Conservation (phyloP, 2,888 invertebrate species). For the Dolichomitus sp. region DNA sequence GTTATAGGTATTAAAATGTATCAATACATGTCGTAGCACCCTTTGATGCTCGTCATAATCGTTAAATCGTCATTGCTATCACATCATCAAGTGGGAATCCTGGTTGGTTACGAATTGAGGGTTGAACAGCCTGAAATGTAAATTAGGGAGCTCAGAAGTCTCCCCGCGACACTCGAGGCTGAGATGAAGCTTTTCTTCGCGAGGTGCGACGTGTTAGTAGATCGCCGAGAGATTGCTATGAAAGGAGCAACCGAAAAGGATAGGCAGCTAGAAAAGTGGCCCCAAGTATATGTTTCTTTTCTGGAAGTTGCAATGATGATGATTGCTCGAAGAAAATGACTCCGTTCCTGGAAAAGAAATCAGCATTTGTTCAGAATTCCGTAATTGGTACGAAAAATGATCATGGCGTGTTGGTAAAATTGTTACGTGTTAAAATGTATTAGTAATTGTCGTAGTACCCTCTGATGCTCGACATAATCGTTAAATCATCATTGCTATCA, state of each 20-base stretch:
- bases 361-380: neutral
- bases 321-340: slow-evolving; percentile 7
- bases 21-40: neutral
- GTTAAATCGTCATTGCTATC: slow-evolving; percentile 5
- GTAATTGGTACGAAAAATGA: neutral
- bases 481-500: neutral
- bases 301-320: slow-evolving; percentile 7
- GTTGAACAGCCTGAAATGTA: neutral
- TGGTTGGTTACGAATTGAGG: neutral
- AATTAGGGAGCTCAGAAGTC: slow-evolving; percentile 3
- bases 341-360: slow-evolving; percentile 11
- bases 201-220: slow-evolving; percentile 32
- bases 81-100: neutral
- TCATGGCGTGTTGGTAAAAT: neutral
- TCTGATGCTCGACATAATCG: neutral
- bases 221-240: slow-evolving; percentile 39
- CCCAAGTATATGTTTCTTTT: neutral
- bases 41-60: neutral
- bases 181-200: slow-evolving; percentile 22
- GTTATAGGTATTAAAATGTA: neutral
- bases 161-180: neutral
- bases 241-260: slow-evolving; percentile 11
- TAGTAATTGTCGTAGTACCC: neutral
- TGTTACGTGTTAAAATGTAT: neutral
- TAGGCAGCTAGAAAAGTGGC: neutral